Conservation (phyloP, 2,113 vertebrate genomes). For the Pimephales promelas region DNA sequence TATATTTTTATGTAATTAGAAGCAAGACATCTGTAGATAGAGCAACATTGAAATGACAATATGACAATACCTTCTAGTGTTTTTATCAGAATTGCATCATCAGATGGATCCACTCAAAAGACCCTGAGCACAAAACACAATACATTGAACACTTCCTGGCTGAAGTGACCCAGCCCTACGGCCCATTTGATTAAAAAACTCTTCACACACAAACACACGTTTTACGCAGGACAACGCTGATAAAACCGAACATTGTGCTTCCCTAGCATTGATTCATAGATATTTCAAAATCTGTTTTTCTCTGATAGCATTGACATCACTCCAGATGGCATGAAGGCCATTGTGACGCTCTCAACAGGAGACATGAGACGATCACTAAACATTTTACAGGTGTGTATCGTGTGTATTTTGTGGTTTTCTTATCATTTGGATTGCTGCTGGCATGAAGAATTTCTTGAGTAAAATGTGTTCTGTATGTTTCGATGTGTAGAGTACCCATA, state of each 20-base stretch:
- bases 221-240: neutral
- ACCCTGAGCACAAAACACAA: conserved; percentile 30
- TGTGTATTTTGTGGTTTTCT: neutral
- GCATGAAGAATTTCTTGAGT: neutral
- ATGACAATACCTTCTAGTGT: neutral
- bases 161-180: neutral
- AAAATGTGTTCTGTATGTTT: neutral
- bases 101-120: conserved; percentile 23
- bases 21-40: neutral
- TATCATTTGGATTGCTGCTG: neutral
- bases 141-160: no score
- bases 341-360: conserved; percentile 89
- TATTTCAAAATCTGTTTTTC: neutral
- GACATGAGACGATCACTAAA: conserved; percentile 97
- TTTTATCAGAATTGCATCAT: neutral
- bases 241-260: neutral
- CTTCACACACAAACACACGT: conserved; percentile 7
- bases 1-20: neutral
- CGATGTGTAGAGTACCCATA: conserved; percentile 86
- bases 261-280: conserved; percentile 1
- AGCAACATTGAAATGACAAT: neutral
- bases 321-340: conserved; percentile 92
- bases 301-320: conserved; percentile 82
- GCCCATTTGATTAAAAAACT: conserved; percentile 1
- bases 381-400: conserved; percentile 85